Percentiles rank a stretch among this genome's conserved stretches.
Evolutionary conservation across 2,888 invertebrate species (phyloP).

Genomic region (Chloroclysta siterata): DNA sequence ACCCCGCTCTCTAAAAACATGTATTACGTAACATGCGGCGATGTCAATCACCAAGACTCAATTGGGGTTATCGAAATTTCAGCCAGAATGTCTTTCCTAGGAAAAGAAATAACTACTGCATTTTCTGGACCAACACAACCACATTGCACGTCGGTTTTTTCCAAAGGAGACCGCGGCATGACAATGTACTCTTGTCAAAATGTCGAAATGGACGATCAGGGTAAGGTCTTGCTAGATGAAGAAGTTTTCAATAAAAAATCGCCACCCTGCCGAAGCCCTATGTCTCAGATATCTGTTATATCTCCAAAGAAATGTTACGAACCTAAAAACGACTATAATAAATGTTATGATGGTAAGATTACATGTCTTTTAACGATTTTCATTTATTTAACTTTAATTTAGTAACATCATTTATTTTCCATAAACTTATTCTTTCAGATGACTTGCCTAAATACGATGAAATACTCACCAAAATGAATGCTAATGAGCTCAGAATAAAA

Average conservation of each 20-base stretch:
- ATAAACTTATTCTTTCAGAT: conserved; percentile 50
- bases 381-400: neutral
- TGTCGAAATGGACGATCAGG: conserved; percentile 78
- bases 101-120: conserved; percentile 78
- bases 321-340: conserved; percentile 34
- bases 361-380: neutral
- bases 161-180: conserved; percentile 75
- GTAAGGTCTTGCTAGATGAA: conserved; percentile 76
- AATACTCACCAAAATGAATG: conserved; percentile 77
- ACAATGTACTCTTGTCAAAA: conserved; percentile 77
- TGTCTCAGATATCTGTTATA: conserved; percentile 55
- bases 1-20: conserved; percentile 72
- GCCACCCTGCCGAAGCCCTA: conserved; percentile 52
- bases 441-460: conserved; percentile 67
- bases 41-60: conserved; percentile 60
- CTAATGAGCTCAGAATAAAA: conserved; percentile 75
- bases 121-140: conserved; percentile 67
- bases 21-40: conserved; percentile 71
- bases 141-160: conserved; percentile 60
- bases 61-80: conserved; percentile 77
- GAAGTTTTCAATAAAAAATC: conserved; percentile 59
- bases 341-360: conserved; percentile 48
- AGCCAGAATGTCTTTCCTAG: conserved; percentile 75
- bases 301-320: conserved; percentile 51
- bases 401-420: neutral